Conservation (phyloP, 2,888 invertebrate genomes). For the Stenodema calcarata region DNA sequence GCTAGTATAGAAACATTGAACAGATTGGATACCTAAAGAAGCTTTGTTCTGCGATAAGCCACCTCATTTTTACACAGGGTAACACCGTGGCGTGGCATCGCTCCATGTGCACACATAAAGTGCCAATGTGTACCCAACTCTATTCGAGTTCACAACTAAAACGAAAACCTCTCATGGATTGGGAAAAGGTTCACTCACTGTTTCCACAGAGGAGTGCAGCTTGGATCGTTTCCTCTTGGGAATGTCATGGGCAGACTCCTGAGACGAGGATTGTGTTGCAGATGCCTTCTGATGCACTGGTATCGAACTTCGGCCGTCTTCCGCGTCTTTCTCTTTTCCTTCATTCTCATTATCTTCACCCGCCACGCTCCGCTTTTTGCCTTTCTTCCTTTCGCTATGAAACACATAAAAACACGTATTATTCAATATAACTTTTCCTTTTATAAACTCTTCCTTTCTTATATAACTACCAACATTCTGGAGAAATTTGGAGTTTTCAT, state of each 20-base stretch:
- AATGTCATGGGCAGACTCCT: constrained; percentile 64
- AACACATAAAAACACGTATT: background rate
- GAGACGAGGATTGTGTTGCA: constrained; percentile 61
- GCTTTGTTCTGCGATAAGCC: no score
- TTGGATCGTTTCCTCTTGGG: constrained; percentile 66
- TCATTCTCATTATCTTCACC: constrained; percentile 49
- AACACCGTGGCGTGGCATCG: no score
- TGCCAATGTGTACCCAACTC: no score
- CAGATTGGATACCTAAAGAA: no score
- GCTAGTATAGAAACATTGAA: no score
- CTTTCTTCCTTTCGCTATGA: constrained; percentile 68
- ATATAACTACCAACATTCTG: no score
- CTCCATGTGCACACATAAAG: no score
- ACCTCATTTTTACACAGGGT: no score
- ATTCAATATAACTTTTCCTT: background rate
- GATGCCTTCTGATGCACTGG: constrained; percentile 66
- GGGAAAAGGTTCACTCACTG: constrained; percentile 60
- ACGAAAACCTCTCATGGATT: no score
- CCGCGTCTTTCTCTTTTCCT: constrained; percentile 31
- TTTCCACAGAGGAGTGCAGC: constrained; percentile 77
- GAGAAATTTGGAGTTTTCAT: no score
- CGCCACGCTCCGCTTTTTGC: constrained; percentile 60
- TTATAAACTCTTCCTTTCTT: no score
- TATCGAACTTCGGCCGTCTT: constrained; percentile 71
- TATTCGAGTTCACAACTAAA: background rate